Conservation (phyloP, 2,888 invertebrate genomes). For the Lypha dubia region DNA sequence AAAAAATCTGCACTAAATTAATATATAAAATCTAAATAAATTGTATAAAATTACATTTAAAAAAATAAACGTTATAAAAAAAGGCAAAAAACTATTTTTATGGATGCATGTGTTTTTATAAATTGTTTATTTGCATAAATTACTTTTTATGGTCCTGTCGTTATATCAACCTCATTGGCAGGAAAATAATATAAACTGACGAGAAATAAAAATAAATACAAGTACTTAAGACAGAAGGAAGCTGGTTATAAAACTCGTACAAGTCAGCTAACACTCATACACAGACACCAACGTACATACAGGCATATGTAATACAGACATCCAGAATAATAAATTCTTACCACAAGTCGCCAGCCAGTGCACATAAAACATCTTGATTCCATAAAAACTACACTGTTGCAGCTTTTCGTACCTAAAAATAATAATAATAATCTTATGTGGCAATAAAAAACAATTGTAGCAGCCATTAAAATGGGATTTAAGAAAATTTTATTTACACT, state of each 20-base stretch:
- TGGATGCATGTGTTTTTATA: conserved; percentile 16
- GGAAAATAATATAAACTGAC: background rate
- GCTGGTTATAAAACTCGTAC: background rate
- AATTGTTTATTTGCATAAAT: conserved; percentile 30
- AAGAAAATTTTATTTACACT: too few species aligned
- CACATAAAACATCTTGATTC: background rate
- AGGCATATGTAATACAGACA: too few species aligned
- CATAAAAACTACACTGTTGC: background rate
- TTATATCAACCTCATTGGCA: conserved; percentile 9
- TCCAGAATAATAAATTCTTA: background rate
- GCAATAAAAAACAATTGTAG: background rate
- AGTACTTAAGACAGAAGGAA: background rate
- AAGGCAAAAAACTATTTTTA: conserved; percentile 2
- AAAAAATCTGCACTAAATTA: background rate
- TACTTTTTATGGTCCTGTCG: conserved; percentile 22
- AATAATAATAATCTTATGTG: background rate
- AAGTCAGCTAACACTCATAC: background rate
- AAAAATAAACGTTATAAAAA: background rate
- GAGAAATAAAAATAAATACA: background rate
- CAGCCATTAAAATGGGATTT: too few species aligned
- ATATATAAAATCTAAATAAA: background rate
- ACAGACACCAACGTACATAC: background rate
- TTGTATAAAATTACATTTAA: background rate
- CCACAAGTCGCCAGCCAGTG: background rate
- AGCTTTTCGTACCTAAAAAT: background rate